Conservation (phyloP, 2,888 invertebrate species). For the Limenitis camilla region DNA sequence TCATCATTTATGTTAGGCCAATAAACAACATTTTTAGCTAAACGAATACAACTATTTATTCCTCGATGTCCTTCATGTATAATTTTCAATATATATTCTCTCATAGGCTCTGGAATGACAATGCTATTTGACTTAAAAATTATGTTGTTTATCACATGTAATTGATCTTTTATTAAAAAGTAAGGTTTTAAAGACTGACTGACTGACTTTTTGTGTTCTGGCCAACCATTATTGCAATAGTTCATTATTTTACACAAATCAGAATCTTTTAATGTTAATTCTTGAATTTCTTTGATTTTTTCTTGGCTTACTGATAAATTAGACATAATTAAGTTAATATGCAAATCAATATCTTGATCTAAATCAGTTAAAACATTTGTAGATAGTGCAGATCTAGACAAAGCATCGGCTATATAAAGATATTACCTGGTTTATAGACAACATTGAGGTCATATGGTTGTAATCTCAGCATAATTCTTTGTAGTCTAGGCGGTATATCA, state of each 20-base stretch:
- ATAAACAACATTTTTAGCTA: background rate
- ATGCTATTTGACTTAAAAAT: too few species aligned
- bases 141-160: background rate
- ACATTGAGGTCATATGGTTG: too few species aligned
- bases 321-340: too few species aligned
- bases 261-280: background rate
- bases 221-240: background rate
- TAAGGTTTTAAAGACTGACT: background rate
- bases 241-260: background rate
- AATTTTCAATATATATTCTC: background rate
- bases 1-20: background rate
- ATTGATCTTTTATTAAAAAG: background rate
- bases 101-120: too few species aligned
- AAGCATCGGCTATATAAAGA: too few species aligned
- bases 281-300: background rate
- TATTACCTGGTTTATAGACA: too few species aligned
- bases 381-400: too few species aligned
- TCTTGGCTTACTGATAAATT: too few species aligned
- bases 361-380: too few species aligned
- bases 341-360: too few species aligned
- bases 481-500: background rate
- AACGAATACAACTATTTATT: background rate
- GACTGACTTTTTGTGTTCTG: background rate
- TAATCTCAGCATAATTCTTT: background rate
- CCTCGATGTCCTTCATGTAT: background rate